These are phyloP conservation scores for Merluccius polli DNA, from an alignment of 2,797 vertebrate genomes.

Conservation along the genomic window DNA sequence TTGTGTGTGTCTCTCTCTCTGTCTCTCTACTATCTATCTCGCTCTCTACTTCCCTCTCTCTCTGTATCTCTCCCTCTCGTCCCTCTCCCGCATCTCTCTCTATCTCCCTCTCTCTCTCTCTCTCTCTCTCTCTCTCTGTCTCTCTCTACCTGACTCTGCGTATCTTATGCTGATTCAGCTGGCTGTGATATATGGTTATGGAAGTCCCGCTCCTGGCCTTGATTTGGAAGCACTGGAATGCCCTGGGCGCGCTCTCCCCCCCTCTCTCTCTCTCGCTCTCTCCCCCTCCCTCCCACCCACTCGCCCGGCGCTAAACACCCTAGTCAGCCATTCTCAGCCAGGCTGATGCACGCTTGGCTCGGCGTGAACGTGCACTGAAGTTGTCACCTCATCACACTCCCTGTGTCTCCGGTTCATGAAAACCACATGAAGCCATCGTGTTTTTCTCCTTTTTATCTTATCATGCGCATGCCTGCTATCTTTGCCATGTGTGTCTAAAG, in stretches of 20 bases:
- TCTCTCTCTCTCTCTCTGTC: constrained; percentile 13
- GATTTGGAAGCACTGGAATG: constrained; percentile 55
- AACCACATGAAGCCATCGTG: neutral
- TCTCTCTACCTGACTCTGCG: constrained; percentile 32
- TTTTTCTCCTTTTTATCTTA: neutral
- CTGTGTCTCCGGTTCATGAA: neutral
- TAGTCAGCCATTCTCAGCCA: constrained; percentile 28
- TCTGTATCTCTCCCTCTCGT: too few relatives aligned
- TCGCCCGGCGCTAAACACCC: constrained; percentile 32
- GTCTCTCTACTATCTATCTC: too few relatives aligned
- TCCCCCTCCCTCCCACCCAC: neutral
- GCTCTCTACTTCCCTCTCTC: too few relatives aligned
- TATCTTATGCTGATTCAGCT: constrained; percentile 53
- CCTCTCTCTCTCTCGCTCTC: neutral
- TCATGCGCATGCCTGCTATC: neutral
- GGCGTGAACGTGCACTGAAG: neutral
- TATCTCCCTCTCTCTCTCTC: constrained; percentile 32
- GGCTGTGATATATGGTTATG: constrained; percentile 43
- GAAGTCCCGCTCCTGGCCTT: constrained; percentile 30
- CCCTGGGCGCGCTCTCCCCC: constrained; percentile 15
- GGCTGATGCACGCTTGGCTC: neutral
- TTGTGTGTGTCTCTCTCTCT: neutral
- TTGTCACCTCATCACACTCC: neutral
- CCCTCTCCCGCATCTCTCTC: constrained; percentile 25
- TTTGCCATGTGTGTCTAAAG: neutral